Evolutionary conservation across 2,888 invertebrate genomes (phyloP), one percentile per base, ranked within the genome.

Genomic region (Agrotis segetum): DNA sequence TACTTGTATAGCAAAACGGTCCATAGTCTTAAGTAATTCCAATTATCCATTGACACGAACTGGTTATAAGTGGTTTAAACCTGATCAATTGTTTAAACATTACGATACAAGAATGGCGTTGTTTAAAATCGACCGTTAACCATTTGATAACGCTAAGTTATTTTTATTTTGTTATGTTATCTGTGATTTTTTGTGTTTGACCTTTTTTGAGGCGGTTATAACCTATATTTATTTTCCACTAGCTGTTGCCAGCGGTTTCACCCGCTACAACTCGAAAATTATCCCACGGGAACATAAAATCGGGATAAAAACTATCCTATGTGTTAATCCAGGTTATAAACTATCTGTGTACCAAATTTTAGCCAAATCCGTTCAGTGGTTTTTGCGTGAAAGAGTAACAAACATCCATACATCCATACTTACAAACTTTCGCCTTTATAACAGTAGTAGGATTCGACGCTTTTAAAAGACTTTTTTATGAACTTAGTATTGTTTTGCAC

Each of bases 21-120:
- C n/a, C 52, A 34, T 34, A 24, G 49, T 60, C 52, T 83, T 74
- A 47, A 34, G 66, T 71, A 81, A 82, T 70, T 64, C 50, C 40
- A 77, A 47, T 69, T 58, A 75, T 71, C 71, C 55, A 77, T 84
- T 74, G 78, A 78, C 59, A 68, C 21, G 24, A 79, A 72, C 73
- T 52, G 53, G 73, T 74, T 70, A 11, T 7, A 60, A 67, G 64
- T 58, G 53, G 71, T 71, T 21, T 59, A 24, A 29, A 67, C 70
- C 73, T 62, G 77, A 64, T 73, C 73, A 78, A 67, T 71, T 67
- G 73, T 74, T 69, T 67, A 73, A 40, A 66, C 21, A 59, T 73
- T 55, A 59, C 59, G 66, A 73, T 67, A 53, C 47, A 24, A 55
- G n/a, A 60, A 59, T 60, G 75, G 55, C 79, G 71, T 24, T 55